Evolutionary conservation across 1,140 invertebrate genomes (phyloP).

Genomic region (Metopolophium dirhodum): DNA sequence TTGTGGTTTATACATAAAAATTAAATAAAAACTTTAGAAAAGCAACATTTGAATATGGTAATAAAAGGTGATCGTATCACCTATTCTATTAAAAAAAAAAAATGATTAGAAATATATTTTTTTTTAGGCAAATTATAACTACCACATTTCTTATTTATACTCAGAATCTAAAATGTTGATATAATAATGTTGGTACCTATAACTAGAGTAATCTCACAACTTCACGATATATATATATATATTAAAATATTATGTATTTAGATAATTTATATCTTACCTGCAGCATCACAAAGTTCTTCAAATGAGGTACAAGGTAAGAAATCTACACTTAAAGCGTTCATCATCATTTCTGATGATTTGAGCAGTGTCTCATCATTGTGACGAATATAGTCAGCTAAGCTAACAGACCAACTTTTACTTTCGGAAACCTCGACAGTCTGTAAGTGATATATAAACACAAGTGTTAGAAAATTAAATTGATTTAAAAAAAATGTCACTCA

Average conservation of each 20-base stretch:
- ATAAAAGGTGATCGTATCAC: too few species aligned
- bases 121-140: not conserved
- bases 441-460: constrained; percentile 11
- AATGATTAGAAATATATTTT: not conserved
- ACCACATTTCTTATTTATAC: not conserved
- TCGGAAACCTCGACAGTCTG: constrained; percentile 77
- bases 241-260: not conserved
- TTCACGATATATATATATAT: not conserved
- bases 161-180: not conserved
- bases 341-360: constrained; percentile 84
- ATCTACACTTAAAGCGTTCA: constrained; percentile 85
- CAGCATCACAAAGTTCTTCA: constrained; percentile 89
- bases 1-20: too few species aligned
- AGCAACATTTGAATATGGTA: too few species aligned
- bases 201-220: not conserved
- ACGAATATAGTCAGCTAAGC: constrained; percentile 90
- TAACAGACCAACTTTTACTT: constrained; percentile 84
- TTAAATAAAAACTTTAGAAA: too few species aligned
- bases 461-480: not conserved
- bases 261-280: constrained; percentile 67
- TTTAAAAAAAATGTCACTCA: not conserved
- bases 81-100: not conserved
- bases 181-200: not conserved
- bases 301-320: constrained; percentile 88
- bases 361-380: constrained; percentile 90